phyloP scores from a whole-genome alignment of 2,113 vertebrate genomes.

The Pagrus major region DNA sequence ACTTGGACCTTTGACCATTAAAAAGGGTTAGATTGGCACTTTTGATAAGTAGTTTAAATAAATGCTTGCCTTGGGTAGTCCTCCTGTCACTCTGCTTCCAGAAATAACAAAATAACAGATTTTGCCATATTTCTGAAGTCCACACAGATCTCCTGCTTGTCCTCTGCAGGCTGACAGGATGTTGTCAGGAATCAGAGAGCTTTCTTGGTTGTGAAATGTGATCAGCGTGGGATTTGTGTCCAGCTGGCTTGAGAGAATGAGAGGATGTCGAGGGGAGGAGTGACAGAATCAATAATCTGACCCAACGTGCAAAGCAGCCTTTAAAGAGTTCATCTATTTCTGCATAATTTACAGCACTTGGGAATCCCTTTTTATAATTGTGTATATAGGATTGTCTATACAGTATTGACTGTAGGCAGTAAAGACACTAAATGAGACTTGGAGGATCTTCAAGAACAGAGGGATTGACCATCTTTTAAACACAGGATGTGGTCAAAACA shows the following conservation, averaged over 20 bases:
- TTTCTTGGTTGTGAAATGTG: slow-evolving; percentile 43
- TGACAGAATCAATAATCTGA: slow-evolving; percentile 52
- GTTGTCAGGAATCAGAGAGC: slow-evolving; percentile 11
- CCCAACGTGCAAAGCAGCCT: neutral
- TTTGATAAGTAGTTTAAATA: neutral
- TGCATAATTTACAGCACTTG: slow-evolving; percentile 13
- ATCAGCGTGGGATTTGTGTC: slow-evolving; percentile 52
- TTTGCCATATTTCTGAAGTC: neutral
- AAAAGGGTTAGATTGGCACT: neutral
- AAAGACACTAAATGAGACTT: slow-evolving; percentile 19
- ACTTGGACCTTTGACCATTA: neutral
- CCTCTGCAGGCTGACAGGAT: slow-evolving; percentile 10
- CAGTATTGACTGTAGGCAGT: neutral
- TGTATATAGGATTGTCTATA: neutral
- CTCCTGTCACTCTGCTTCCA: neutral
- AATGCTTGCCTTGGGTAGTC: neutral
- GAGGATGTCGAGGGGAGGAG: slow-evolving; percentile 13
- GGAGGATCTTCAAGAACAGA: slow-evolving; percentile 32
- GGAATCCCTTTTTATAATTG: neutral
- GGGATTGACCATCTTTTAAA: slow-evolving; percentile 29
- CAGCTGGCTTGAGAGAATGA: slow-evolving; percentile 13
- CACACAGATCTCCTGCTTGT: neutral
- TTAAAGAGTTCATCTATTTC: slow-evolving; percentile 10
- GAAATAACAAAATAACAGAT: neutral
- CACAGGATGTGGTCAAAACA: slow-evolving; percentile 35